Conservation (phyloP, 2,797 vertebrate genomes). For the Diplodus puntazzo region DNA sequence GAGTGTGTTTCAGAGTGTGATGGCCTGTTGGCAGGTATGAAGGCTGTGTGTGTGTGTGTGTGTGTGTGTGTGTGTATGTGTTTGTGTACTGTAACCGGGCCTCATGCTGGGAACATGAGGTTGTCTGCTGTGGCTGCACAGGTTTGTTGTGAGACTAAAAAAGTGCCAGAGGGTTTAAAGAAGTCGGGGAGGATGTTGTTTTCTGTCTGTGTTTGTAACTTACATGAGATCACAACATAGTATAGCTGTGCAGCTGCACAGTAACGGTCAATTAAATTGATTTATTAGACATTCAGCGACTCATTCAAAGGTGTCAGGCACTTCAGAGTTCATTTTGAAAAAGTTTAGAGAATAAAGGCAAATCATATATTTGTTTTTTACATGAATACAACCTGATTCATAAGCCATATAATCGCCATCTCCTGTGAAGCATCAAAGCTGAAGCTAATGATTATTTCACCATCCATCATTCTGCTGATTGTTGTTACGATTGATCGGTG, state of each 20-base stretch:
- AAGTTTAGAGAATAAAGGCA: background rate
- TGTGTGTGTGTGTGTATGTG: constrained; percentile 26
- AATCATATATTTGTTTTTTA: background rate
- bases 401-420: background rate
- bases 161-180: background rate
- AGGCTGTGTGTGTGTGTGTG: constrained; percentile 3
- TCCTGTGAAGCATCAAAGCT: background rate
- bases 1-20: constrained; percentile 27
- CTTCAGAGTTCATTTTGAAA: background rate
- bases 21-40: too few species aligned
- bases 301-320: too few species aligned
- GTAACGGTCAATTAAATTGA: too few species aligned
- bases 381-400: background rate
- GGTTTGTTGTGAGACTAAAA: constrained; percentile 30
- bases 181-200: background rate
- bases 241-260: constrained; percentile 6
- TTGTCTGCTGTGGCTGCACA: constrained; percentile 18
- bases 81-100: constrained; percentile 35
- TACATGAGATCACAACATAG: background rate
- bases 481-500: too few species aligned
- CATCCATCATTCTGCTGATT: too few species aligned
- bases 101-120: constrained; percentile 29
- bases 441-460: too few species aligned
- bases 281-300: too few species aligned
- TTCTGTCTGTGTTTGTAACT: background rate